phyloP scores from a whole-genome alignment of 2,113 vertebrate genomes.

The Colistium nudipinnis region DNA sequence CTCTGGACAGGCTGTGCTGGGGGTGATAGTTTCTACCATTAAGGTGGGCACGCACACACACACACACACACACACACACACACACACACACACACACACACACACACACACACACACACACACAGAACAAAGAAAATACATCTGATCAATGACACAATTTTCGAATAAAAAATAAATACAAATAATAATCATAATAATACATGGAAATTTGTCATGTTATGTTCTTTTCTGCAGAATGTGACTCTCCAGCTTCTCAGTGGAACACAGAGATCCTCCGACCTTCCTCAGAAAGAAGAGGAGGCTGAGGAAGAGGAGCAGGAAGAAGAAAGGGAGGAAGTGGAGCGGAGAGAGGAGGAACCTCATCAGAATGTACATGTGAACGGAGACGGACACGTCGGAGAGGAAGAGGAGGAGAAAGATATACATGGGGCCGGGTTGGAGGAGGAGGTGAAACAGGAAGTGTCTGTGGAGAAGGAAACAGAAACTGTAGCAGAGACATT shows the following conservation, averaged over 20 bases:
- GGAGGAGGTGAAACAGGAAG: conserved; percentile 39
- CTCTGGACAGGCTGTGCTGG: conserved; percentile 86
- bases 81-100: background rate
- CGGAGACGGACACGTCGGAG: conserved; percentile 34
- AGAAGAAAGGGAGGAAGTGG: conserved; percentile 31
- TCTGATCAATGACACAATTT: background rate
- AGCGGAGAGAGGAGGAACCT: conserved; percentile 19
- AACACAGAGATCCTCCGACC: conserved; percentile 51
- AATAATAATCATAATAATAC: too few relatives aligned
- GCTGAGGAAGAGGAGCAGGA: conserved; percentile 41
- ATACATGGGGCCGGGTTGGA: background rate
- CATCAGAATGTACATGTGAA: conserved; percentile 27
- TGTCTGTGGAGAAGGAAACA: background rate
- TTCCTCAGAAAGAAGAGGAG: conserved; percentile 60
- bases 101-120: background rate
- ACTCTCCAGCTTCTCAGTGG: conserved; percentile 88
- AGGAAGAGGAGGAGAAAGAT: conserved; percentile 22
- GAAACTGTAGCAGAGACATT: conserved; percentile 15
- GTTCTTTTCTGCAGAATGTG: conserved; percentile 82
- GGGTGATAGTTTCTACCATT: conserved; percentile 89
- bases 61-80: background rate
- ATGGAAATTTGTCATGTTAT: too few relatives aligned
- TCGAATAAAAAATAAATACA: too few relatives aligned
- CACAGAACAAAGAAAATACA: background rate
- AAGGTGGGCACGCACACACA: conserved; percentile 80